phyloP scores from a whole-genome alignment of 1,140 invertebrate genomes.

The Spodoptera frugiperda region DNA sequence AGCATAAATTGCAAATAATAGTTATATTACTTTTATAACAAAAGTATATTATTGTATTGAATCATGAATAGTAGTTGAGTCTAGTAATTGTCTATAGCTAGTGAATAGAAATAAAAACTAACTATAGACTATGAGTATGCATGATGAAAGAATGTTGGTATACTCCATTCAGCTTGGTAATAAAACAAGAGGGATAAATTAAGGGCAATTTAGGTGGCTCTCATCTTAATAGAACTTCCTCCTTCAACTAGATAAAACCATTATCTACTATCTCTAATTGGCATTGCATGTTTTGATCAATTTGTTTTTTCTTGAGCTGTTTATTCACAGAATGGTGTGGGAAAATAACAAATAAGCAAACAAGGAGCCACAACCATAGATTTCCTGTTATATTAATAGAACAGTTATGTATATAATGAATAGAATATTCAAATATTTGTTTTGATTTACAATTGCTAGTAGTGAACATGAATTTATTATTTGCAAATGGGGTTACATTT shows the following conservation, averaged over 20 bases:
- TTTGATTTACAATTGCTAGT: too few relatives aligned
- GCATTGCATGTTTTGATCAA: slow-evolving; percentile 28
- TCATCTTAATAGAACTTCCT: slow-evolving; percentile 81
- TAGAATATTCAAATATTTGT: too few relatives aligned
- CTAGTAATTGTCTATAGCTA: not conserved
- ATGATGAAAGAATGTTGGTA: slow-evolving; percentile 45
- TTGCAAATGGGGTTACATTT: too few relatives aligned
- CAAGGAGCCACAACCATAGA: not conserved
- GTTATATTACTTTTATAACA: too few relatives aligned
- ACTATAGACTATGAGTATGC: too few relatives aligned
- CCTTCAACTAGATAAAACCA: slow-evolving; percentile 41
- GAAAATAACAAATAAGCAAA: not conserved
- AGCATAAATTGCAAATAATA: too few relatives aligned
- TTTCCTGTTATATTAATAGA: not conserved
- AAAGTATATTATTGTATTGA: too few relatives aligned
- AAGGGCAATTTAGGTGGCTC: slow-evolving; percentile 74
- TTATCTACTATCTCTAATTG: slow-evolving; percentile 39
- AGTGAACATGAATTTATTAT: too few relatives aligned
- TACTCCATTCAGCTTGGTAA: slow-evolving; percentile 59
- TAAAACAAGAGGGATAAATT: slow-evolving; percentile 76
- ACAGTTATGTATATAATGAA: too few relatives aligned
- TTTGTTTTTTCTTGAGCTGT: slow-evolving; percentile 27
- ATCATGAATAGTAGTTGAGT: too few relatives aligned
- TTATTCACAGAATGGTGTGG: not conserved
- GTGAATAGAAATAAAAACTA: not conserved